Conservation (phyloP, 2,113 vertebrate genomes). For the Sebastes fasciatus region DNA sequence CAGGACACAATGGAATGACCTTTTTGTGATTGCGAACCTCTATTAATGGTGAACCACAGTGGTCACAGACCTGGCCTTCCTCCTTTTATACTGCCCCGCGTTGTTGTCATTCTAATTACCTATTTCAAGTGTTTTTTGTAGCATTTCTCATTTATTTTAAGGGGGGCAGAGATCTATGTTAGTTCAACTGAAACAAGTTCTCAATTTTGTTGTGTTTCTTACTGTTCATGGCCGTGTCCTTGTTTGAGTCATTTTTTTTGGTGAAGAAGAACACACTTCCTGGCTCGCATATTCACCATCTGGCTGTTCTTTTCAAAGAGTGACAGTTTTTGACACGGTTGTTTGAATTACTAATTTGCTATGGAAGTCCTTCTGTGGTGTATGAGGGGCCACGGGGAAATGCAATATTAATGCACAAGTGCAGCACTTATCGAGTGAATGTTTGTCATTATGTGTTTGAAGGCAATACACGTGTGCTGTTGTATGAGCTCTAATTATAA, state of each 20-base stretch:
- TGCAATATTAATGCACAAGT: slow-evolving; percentile 45
- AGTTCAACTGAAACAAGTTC: slow-evolving; percentile 31
- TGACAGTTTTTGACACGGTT: slow-evolving; percentile 67
- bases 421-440: slow-evolving; percentile 1
- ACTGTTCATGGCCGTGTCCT: slow-evolving; percentile 32
- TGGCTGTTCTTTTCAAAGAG: slow-evolving; percentile 70
- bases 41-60: slow-evolving; percentile 67
- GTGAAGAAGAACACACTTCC: slow-evolving; percentile 40
- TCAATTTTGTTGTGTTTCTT: slow-evolving; percentile 25
- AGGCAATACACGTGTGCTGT: background rate
- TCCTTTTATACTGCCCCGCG: slow-evolving; percentile 37
- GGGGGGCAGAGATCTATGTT: slow-evolving; percentile 19
- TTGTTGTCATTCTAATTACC: slow-evolving; percentile 59
- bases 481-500: slow-evolving; percentile 19
- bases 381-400: slow-evolving; percentile 35
- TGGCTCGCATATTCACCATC: slow-evolving; percentile 66
- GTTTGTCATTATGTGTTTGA: slow-evolving; percentile 15
- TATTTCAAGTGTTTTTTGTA: slow-evolving; percentile 57
- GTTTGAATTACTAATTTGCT: slow-evolving; percentile 70
- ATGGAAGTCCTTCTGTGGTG: slow-evolving; percentile 57
- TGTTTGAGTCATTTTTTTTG: slow-evolving; percentile 43
- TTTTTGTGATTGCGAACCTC: slow-evolving; percentile 78
- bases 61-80: slow-evolving; percentile 60
- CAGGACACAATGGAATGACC: slow-evolving; percentile 78
- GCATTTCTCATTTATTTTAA: slow-evolving; percentile 45